These are phyloP conservation scores for Pherbina coryleti DNA, from an alignment of 2,888 invertebrate species.

Conservation along the genomic window DNA sequence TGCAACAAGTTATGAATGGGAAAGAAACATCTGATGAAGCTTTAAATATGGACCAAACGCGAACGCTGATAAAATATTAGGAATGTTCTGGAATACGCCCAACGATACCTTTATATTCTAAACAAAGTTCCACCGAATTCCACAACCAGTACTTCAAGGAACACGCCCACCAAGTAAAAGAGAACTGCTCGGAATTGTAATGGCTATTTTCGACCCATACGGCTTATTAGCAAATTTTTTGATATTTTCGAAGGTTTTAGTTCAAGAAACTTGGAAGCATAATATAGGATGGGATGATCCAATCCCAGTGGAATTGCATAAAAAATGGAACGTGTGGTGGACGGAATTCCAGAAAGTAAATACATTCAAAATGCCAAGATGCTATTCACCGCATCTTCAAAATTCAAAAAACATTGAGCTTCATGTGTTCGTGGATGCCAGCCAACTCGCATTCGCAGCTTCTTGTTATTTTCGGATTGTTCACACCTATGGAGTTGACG, in stretches of 20 bases:
- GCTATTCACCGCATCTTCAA: neutral
- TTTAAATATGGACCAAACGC: constrained; percentile 10
- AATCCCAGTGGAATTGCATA: too few relatives aligned
- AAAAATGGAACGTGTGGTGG: constrained; percentile 28
- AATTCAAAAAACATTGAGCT: neutral
- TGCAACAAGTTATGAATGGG: neutral
- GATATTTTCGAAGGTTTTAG: constrained; percentile 35
- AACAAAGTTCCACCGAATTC: constrained; percentile 36
- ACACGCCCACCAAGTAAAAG: constrained; percentile 31
- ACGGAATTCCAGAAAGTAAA: constrained; percentile 14
- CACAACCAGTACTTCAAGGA: constrained; percentile 14
- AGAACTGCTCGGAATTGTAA: constrained; percentile 32
- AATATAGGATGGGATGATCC: constrained; percentile 34
- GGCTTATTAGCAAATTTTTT: constrained; percentile 38
- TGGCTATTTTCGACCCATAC: constrained; percentile 41
- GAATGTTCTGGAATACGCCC: constrained; percentile 47
- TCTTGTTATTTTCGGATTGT: neutral
- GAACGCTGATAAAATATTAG: constrained; percentile 40
- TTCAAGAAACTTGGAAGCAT: constrained; percentile 41
- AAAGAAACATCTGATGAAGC: neutral
- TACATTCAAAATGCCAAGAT: neutral
- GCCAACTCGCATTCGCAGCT: constrained; percentile 1
- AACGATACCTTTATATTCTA: constrained; percentile 41
- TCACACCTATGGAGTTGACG: neutral
- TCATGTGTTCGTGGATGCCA: constrained; percentile 4